Evolutionary conservation across 2,797 vertebrate genomes (phyloP).

Genomic region (Poecilia picta): DNA sequence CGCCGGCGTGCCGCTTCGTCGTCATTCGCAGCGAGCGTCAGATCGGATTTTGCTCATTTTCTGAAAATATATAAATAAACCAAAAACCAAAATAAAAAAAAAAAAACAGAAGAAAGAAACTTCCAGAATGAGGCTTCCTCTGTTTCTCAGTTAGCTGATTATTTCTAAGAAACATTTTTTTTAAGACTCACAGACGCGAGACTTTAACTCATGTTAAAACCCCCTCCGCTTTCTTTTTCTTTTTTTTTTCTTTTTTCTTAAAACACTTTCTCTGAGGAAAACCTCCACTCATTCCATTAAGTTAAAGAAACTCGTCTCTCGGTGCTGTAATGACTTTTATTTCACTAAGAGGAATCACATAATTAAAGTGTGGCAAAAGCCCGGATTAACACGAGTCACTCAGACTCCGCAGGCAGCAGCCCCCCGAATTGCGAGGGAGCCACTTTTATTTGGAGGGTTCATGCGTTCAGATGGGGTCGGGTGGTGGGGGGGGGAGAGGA

Average conservation of each 20-base stretch:
- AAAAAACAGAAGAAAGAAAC: conserved; percentile 9
- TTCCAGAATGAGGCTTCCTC: conserved; percentile 2
- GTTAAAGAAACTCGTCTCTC: conserved; percentile 39
- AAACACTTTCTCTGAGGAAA: conserved; percentile 29
- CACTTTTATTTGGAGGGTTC: conserved; percentile 56
- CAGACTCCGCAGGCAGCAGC: conserved; percentile 40
- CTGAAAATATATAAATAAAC: not conserved
- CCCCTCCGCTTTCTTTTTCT: not conserved
- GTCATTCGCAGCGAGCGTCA: conserved; percentile 33
- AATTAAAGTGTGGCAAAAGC: conserved; percentile 68
- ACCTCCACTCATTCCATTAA: conserved; percentile 39
- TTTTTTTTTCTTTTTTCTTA: not conserved
- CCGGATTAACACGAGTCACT: conserved; percentile 66
- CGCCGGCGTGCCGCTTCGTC: conserved; percentile 26
- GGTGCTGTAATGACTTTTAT: conserved; percentile 55
- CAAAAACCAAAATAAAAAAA: not conserved
- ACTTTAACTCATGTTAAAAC: conserved; percentile 30
- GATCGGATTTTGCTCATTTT: conserved; percentile 35
- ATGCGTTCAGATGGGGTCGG: conserved; percentile 48
- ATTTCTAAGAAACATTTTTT: conserved; percentile 6
- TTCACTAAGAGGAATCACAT: conserved; percentile 58
- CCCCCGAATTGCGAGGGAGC: conserved; percentile 29
- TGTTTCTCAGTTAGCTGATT: conserved; percentile 12
- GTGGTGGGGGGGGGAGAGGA: not conserved
- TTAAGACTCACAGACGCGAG: conserved; percentile 26